Base-by-base conservation (phyloP, 2,113 vertebrate species). In the Anarhynchus alexandrinus region DNA sequence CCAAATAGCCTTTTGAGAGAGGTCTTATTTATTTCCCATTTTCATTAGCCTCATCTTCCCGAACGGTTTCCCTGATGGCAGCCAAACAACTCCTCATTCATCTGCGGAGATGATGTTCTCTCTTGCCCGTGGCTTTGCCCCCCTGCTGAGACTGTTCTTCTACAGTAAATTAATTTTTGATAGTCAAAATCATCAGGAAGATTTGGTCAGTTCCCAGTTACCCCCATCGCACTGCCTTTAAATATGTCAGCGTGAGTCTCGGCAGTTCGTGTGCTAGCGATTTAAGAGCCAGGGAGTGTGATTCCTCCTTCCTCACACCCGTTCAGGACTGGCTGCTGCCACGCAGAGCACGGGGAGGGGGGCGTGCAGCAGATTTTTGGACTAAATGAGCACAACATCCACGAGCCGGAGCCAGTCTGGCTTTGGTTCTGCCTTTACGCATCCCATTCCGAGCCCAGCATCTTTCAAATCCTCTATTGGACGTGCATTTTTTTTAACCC, bases 1-100 rank as follows among this genome's bases (percentile, higher is more conserved):
- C 74, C 70, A 52, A 23, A 93, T 78, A 6, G 83, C 80, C 76
- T 91, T 88, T 73, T 73, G 87, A 93, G 87, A 94, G 87, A 59
- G 84, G 15, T 12, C 88, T 88, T 85, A 65, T 91, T 96, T 94
- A 86, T 86, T 93, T 88, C 88, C 34, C 95, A 93, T 91, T 69
- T 88, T 61, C 84, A 74, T 86, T 78, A 89, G 76, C 88, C 51
- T 86, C 87, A 20, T 94, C 71, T 74, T 66, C 81, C 70, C 84
- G 52, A n/a, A 58, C 9, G 2, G n/a, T 40, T 87, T 91, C 83
- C 90, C 90, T 93, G 83, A 58, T 73, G 93, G 83, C 83, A 82
- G 80, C 83, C 87, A 42, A 93, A 86, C 66, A 88, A 43, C 80
- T 85, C 40, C 20, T 69, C 70, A 58, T 52, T 79, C 88, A n/a